Base-by-base conservation (phyloP, 2,797 vertebrate genomes). In the Rallus crepitans region DNA sequence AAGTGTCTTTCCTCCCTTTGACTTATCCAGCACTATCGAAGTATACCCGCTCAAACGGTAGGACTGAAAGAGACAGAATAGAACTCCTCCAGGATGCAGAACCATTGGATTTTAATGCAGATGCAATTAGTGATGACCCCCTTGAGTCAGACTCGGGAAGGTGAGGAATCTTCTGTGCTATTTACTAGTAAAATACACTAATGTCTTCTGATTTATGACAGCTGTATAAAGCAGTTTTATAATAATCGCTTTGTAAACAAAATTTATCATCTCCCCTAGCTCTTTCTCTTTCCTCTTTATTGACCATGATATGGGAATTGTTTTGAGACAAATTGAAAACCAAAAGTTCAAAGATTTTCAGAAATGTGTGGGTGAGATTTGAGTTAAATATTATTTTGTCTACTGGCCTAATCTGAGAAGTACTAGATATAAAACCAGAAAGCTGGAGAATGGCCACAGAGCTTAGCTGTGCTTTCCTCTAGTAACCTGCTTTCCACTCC, bases 11-110 rank as follows among this genome's bases (percentile, higher is more conserved):
- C 19, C 23, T 63, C 82, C 17, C 30, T 89, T 91, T 90, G 60
- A 56, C 24, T 24, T 96, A 17, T 81, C 65, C 96, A 99, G 98
- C 99, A 69, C 98, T 98, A 2, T 98, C 98, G 52, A 99, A 99
- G 61, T 99, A 99, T 82, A 98, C 98, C 5, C 98, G 99, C 27
- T 94, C 98, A 45, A 98, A 98, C 72, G 97, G 97, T 45, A 98
- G 97, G 57, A 96, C 98, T 5, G 99, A 99, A 96, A 98, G 99
- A 87, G 99, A 99, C 84, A 97, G 98, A 90, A 98, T 99, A 59
- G 99, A 99, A 97, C 98, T 99, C 65, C 98, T 99, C 71, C 99
- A 99, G 95, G 99, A 99, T 82, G 98, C 99, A 4, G 99, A 99
- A 80, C 99, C 99, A 11, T 92, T 99, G 93, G 99, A 99, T 97